Evolutionary conservation across 2,797 vertebrate species (phyloP).

Genomic region (Clarias pachynema): DNA sequence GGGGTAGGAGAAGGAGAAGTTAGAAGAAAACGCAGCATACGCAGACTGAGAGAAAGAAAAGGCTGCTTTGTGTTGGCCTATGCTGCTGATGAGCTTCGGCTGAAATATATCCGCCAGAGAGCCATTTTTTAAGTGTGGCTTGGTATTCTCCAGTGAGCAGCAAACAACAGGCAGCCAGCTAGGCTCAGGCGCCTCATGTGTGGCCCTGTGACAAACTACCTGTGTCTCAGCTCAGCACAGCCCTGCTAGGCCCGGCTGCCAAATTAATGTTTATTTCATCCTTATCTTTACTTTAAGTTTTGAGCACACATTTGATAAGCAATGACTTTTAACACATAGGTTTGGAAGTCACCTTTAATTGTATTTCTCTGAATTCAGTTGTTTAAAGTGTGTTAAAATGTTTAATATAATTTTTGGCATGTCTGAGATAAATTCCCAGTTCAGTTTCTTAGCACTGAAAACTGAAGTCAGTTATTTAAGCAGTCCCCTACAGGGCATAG

Average conservation of each 20-base stretch:
- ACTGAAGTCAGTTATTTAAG: background rate
- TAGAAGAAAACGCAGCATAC: conserved; percentile 55
- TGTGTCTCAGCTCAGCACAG: conserved; percentile 66
- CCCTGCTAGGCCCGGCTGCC: conserved; percentile 62
- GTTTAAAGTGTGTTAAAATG: conserved; percentile 32
- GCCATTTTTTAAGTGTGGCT: conserved; percentile 64
- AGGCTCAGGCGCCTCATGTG: conserved; percentile 68
- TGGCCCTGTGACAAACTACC: conserved; percentile 74
- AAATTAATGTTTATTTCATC: conserved; percentile 77
- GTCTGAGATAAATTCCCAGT: background rate
- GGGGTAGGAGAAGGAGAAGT: conserved; percentile 51
- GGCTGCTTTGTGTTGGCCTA: conserved; percentile 58
- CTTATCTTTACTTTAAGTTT: conserved; percentile 61
- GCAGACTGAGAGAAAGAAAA: conserved; percentile 54
- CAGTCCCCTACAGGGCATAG: background rate
- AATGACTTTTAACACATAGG: conserved; percentile 64
- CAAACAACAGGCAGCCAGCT: conserved; percentile 70
- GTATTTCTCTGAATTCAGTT: conserved; percentile 57
- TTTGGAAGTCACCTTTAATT: conserved; percentile 54
- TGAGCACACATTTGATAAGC: conserved; percentile 78
- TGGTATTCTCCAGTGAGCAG: conserved; percentile 68
- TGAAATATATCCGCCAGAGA: conserved; percentile 60
- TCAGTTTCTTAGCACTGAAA: background rate
- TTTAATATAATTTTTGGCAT: conserved; percentile 32
- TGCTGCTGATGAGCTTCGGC: conserved; percentile 59